Percentiles rank a stretch among this genome's conserved stretches.
Evolutionary conservation across 2,113 vertebrate genomes (phyloP).

Genomic region (Tenrec ecaudatus): DNA sequence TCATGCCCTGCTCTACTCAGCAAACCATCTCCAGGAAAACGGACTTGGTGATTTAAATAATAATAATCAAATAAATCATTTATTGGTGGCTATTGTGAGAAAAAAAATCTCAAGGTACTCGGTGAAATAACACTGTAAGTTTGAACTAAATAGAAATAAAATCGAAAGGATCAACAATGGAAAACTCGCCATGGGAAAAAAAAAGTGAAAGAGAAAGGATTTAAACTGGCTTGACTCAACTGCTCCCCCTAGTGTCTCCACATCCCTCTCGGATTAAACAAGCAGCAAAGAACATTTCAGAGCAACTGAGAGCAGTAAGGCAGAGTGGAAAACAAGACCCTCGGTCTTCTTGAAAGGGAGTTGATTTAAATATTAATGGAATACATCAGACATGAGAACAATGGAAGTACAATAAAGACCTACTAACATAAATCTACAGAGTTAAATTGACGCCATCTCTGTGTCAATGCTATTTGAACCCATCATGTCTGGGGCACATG

Average conservation of each 20-base stretch:
- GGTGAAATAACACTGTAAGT: constrained; percentile 42
- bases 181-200: background rate
- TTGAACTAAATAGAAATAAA: constrained; percentile 73
- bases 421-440: background rate
- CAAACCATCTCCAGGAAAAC: background rate
- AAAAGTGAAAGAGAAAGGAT: background rate
- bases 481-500: background rate
- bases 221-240: constrained; percentile 50
- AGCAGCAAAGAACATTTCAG: constrained; percentile 27
- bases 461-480: background rate
- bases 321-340: background rate
- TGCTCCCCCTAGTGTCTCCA: constrained; percentile 73
- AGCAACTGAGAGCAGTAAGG: background rate
- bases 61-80: constrained; percentile 51
- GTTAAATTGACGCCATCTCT: background rate
- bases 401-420: constrained; percentile 5
- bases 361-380: background rate
- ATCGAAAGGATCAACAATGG: constrained; percentile 67
- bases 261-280: background rate
- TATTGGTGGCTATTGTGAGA: constrained; percentile 57
- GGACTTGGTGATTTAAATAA: constrained; percentile 20
- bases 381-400: background rate
- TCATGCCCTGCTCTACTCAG: background rate
- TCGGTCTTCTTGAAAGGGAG: background rate
- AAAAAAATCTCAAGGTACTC: constrained; percentile 53